Evolutionary conservation across 2,113 vertebrate species (phyloP), one percentile per base, ranked within the genome.

Genomic region (Madoqua kirkii): DNA sequence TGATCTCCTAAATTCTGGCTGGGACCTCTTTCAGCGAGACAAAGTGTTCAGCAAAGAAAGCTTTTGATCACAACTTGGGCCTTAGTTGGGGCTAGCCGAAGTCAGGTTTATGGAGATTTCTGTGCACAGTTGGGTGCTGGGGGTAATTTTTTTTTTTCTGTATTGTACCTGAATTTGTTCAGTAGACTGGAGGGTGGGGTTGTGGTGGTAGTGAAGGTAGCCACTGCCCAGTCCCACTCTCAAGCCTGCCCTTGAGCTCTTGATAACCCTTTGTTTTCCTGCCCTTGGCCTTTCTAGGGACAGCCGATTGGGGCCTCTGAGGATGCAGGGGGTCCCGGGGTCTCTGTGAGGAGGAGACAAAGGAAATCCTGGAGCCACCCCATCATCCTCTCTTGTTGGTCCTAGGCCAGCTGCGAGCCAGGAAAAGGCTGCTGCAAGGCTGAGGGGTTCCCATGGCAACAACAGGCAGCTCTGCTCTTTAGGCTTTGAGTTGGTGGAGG

Each of bases 381-480:
- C 82, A 87, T 96, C 71, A 57, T 19, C 64, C 81, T 95, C 95
- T 96, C 93, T 87, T 81, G 59, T 95, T 98, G 97, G 97, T 98
- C 97, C 97, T 60, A 64, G 97, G 96, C 97, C 97, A 96, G 91
- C 96, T 11, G 91, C 97, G 93, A 98, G 84, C 86, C 96, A 95
- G 89, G 97, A 95, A 98, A 98, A 98, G 96, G 91, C 97, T 97
- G 97, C 86, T 87, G 50, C 88, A 57, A 15, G 1, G 62, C 88
- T 89, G 92, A 93, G 86, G 71, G 19, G 97, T 98, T 98, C 91
- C 98, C 97, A 98, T 98, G 94, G 97, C 95, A 98, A 98, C 97
- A 59, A 93, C 91, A 96, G 98, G 89, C 98, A 96, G 97, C 60
- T 33, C 50, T 16, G 67, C 91, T 96, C 95, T 87, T 88, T 82